Evolutionary conservation across 2,797 vertebrate genomes (phyloP), one percentile per base, ranked within the genome.

Genomic region (Podarcis lilfordi): DNA sequence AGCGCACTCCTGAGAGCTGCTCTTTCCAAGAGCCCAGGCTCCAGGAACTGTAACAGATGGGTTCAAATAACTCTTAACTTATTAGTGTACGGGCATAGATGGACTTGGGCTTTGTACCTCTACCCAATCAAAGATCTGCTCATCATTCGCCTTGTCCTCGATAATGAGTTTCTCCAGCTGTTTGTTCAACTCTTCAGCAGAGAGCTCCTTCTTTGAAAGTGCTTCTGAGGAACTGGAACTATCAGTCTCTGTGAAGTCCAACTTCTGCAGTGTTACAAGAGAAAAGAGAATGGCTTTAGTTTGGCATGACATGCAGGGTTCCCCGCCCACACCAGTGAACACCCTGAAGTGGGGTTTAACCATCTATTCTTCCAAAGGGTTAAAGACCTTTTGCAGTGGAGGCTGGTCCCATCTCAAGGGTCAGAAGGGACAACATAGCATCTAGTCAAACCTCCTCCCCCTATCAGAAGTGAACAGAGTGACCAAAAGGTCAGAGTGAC

Each of bases 41-140:
- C 43, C 25, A 45, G 77, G 43, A 21, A 72, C 1, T 1, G 74
- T 45, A 55, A n/a, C 35, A 82, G 87, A 82, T 32, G 80, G 78
- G 27, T 8, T 68, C 32, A 6, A 64, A 61, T 61, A 61, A 61
- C 15, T 61, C 0, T 32, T 61, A 25, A 27, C 79, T 25, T 66
- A 76, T 25, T 50, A 27, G 25, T 10, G 45, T 8, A 37, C 74
- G 85, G 66, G 78, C 85, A 95, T 2, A 74, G 17, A 61, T 89
- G 90, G 88, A 35, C 92, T 84, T 0, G 76, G 86, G 92, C 85
- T 91, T 91, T 96, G 82, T 98, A 99, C 99, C 98, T 99, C 99
- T 84, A 99, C 98, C 99, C 99, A 99, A 94, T 99, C 99, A 95
- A 99, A 99, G 95, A 99, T 99, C 94, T 98, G 98, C 96, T 99